Conservation (phyloP, 2,888 invertebrate species). For the Iselma pallidipennis region DNA sequence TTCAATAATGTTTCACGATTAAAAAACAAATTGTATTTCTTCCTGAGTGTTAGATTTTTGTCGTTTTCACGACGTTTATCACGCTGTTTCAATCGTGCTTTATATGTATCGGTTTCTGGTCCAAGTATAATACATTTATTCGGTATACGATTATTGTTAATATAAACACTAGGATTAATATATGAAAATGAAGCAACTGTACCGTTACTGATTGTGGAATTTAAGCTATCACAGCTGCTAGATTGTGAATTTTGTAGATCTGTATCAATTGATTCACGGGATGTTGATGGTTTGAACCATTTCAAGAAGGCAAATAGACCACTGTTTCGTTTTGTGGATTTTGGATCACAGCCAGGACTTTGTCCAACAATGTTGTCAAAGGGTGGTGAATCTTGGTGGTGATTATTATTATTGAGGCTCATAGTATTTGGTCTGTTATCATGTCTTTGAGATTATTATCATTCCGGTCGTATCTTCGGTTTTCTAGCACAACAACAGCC, state of each 20-base stretch:
- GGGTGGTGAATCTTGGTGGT: constrained; percentile 37
- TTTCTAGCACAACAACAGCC: background rate
- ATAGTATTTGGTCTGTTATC: constrained; percentile 36
- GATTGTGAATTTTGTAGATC: constrained; percentile 46
- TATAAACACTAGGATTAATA: constrained; percentile 62
- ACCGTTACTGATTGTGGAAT: constrained; percentile 71
- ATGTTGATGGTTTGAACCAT: constrained; percentile 68
- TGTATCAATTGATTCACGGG: constrained; percentile 50
- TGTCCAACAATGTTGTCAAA: constrained; percentile 46
- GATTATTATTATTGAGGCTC: constrained; percentile 47
- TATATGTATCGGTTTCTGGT: constrained; percentile 68
- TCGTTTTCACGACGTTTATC: constrained; percentile 63
- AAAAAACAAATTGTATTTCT: constrained; percentile 66
- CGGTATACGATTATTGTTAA: constrained; percentile 48
- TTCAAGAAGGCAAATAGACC: constrained; percentile 68
- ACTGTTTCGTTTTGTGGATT: constrained; percentile 54
- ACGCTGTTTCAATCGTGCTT: constrained; percentile 63
- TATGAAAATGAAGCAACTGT: constrained; percentile 76
- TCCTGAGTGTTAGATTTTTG: constrained; percentile 64
- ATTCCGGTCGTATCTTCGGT: background rate
- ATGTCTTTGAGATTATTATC: constrained; percentile 23
- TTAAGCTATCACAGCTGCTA: constrained; percentile 65
- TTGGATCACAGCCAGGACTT: constrained; percentile 55
- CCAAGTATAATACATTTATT: constrained; percentile 58
- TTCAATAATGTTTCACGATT: constrained; percentile 46